Conservation (phyloP, 2,797 vertebrate genomes). For the Spinibarbus caldwelli region DNA sequence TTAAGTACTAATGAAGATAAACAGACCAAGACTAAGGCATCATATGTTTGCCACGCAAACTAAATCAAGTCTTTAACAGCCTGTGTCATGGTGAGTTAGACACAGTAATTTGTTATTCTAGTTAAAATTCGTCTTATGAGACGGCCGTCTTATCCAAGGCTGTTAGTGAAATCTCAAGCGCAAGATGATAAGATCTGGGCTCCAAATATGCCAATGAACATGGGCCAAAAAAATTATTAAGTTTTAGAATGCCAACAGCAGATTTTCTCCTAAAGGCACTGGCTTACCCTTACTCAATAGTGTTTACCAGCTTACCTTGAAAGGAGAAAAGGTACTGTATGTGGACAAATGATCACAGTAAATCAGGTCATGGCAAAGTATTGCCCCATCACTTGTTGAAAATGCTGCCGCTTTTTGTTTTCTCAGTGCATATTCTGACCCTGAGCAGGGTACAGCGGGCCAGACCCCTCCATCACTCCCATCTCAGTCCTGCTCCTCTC, state of each 20-base stretch:
- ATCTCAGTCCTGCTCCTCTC: slow-evolving; percentile 11
- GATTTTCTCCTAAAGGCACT: background rate
- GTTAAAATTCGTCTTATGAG: slow-evolving; percentile 17
- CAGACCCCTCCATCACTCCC: slow-evolving; percentile 12
- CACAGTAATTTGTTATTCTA: slow-evolving; percentile 33
- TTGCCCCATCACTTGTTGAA: slow-evolving; percentile 23
- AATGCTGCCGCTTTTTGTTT: slow-evolving; percentile 25
- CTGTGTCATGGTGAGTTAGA: slow-evolving; percentile 25
- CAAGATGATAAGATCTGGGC: slow-evolving; percentile 23
- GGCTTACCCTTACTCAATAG: background rate
- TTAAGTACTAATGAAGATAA: slow-evolving; percentile 20
- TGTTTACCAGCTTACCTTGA: background rate
- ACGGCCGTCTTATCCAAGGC: slow-evolving; percentile 7
- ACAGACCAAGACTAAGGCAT: slow-evolving; percentile 22
- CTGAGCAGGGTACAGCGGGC: background rate
- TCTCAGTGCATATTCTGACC: slow-evolving; percentile 10
- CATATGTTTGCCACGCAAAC: slow-evolving; percentile 23
- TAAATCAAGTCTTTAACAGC: slow-evolving; percentile 31
- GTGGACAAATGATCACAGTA: slow-evolving; percentile 37
- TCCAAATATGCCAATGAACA: slow-evolving; percentile 28
- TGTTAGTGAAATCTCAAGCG: slow-evolving; percentile 36
- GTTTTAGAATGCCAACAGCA: background rate
- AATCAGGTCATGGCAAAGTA: slow-evolving; percentile 30
- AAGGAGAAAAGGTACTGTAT: slow-evolving; percentile 18
- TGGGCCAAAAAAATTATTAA: background rate